Base-by-base conservation (phyloP, 2,113 vertebrate species). In the Elephantulus edwardii region DNA sequence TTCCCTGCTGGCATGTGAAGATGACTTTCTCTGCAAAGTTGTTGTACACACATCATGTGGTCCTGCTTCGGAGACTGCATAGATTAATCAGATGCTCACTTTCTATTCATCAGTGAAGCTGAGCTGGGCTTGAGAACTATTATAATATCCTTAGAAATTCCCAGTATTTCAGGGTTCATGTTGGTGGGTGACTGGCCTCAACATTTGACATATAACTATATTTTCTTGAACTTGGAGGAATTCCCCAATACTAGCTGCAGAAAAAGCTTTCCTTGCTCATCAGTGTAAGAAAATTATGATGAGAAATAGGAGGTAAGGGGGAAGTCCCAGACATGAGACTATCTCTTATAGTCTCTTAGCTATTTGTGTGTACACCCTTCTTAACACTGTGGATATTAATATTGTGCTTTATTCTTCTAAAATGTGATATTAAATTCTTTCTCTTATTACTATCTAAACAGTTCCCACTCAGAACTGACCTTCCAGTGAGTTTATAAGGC, bases 61-160 rank as follows among this genome's bases (percentile, higher is more conserved):
- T 81, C 66, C 60, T 86, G 76, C 87, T 92, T 93, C 91, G 83
- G 46, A 44, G 54, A 50, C 24, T 88, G 44, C 56, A 72, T 1
- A 90, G 79, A 86, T 90, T 75, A 86, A 93, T 77, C 70, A 90
- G 70, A 62, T 90, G 83, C 52, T 86, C 64, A 30, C 35, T 60
- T 91, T 42, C 62, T 68, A 1, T 81, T 30, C n/a, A 54, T n/a
- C 38, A 60, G 11, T 3, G 42, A 82, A 72, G 24, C 30, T 46
- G 44, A 88, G 58, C 64, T 62, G 14, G 35, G 24, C 62, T 81
- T 26, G 52, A 24, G 60, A 64, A 33, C 42, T 12, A 20, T 89
- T 30, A 79, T 74, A 88, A 46, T 44, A 42, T 16, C 46, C 74
- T 28, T 28, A 6, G 74, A 58, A 58, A 30, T 86, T 86, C 30